Evolutionary conservation across 2,797 vertebrate species (phyloP).

Genomic region (Poeciliopsis paucimaculata): DNA sequence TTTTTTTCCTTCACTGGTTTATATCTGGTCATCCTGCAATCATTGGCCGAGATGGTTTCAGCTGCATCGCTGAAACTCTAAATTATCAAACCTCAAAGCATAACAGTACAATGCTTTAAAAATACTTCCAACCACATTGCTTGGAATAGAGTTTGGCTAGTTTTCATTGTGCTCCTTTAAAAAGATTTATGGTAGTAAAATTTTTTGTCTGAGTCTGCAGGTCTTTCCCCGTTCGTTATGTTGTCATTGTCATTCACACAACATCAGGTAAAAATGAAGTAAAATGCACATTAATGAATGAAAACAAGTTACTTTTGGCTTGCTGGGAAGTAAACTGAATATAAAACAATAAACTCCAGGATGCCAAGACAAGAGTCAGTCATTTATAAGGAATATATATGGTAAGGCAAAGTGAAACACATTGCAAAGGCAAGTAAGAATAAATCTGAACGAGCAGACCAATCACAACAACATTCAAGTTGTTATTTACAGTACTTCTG

Average conservation of each 20-base stretch:
- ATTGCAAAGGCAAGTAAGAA: neutral
- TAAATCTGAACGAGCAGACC: neutral
- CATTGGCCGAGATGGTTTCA: neutral
- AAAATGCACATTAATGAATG: neutral
- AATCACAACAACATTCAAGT: neutral
- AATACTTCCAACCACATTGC: neutral
- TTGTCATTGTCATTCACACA: neutral
- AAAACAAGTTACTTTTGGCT: neutral
- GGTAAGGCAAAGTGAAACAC: neutral
- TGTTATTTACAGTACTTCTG: neutral
- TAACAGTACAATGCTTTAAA: neutral
- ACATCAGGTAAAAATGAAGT: neutral
- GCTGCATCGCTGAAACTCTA: neutral
- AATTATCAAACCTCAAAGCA: slow-evolving; percentile 2
- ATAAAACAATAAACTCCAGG: neutral
- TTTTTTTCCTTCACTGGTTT: neutral
- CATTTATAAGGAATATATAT: neutral
- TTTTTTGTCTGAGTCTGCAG: neutral
- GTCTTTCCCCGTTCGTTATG: neutral
- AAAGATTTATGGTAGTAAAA: neutral
- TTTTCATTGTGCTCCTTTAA: neutral
- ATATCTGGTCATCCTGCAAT: slow-evolving; percentile 9
- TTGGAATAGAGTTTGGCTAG: neutral
- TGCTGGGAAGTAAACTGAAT: neutral
- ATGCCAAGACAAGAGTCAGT: neutral